A percentile compares a stretch with the other conserved stretches of the same genome.
phyloP scores from a whole-genome alignment of 2,113 vertebrate genomes.

The Heterochromis multidens region DNA sequence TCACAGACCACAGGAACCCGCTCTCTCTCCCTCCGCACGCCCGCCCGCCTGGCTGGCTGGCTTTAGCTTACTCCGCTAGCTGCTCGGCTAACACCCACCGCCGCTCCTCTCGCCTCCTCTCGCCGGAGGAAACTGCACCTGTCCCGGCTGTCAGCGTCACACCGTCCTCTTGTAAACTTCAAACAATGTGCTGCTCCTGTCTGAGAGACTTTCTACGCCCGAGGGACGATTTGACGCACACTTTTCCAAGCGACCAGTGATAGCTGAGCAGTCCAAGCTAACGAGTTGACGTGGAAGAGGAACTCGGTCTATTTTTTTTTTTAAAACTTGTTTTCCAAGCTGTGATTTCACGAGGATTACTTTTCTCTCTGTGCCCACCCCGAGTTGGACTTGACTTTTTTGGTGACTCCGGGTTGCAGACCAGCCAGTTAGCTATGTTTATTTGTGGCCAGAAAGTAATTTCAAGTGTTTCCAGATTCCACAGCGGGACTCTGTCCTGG shows the following conservation, averaged over 20 bases:
- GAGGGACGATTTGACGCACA: background rate
- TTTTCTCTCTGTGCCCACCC: background rate
- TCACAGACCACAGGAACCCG: background rate
- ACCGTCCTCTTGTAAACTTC: background rate
- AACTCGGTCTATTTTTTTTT: slow-evolving; percentile 18
- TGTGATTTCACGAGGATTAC: slow-evolving; percentile 37
- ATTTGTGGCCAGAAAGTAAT: slow-evolving; percentile 65
- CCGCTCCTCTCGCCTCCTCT: background rate
- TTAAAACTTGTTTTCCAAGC: slow-evolving; percentile 5
- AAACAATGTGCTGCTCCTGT: slow-evolving; percentile 23
- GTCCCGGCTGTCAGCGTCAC: slow-evolving; percentile 28
- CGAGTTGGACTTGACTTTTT: background rate
- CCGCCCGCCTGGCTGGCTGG: background rate
- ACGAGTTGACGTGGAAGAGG: slow-evolving; percentile 66
- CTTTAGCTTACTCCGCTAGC: slow-evolving; percentile 49
- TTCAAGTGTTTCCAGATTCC: slow-evolving; percentile 62
- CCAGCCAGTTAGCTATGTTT: slow-evolving; percentile 66
- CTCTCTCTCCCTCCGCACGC: background rate
- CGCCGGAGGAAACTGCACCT: background rate
- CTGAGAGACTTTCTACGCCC: slow-evolving; percentile 27
- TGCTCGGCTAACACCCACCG: slow-evolving; percentile 39
- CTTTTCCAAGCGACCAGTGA: background rate
- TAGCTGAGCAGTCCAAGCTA: slow-evolving; percentile 28
- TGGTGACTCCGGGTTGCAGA: slow-evolving; percentile 4
- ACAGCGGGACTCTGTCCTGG: slow-evolving; percentile 67